Evolutionary conservation across 2,113 vertebrate species (phyloP), one percentile per base, ranked within the genome.

Genomic region (Oenanthe melanoleuca): DNA sequence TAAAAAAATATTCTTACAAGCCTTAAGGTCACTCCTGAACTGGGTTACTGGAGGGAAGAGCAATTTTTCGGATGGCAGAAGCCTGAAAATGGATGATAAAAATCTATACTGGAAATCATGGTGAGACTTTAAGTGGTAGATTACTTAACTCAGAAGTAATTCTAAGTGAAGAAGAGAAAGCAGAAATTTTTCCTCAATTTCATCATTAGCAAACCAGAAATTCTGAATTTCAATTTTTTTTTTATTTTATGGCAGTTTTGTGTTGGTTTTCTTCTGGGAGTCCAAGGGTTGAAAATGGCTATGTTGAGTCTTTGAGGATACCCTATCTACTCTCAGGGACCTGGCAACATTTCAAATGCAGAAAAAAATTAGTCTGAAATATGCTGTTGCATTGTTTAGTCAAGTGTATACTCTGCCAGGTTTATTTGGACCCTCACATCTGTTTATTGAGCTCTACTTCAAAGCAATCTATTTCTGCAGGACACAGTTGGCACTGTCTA

Each of bases 381-480:
- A 29, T 49, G 26, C 52, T 86, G 59, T 73, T 84, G 18, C 37
- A 80, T 73, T 94, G 72, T 95, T 97, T 69, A 82, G 63, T 91
- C 88, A 91, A 92, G 40, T 45, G 34, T 88, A 67, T 75, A 55
- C 80, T 88, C 86, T 91, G 34, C 47, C 79, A 86, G 63, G 61
- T 85, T 96, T 95, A 80, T 95, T 95, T 87, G 60, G 60, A 93
- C 61, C 37, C 40, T 79, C 10, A 7, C 86, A 86, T 95, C 65
- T 91, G 47, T 86, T 83, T 95, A 53, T 61, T 93, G 80, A 92
- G 80, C 91, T 75, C 26, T 83, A 67, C 73, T 96, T 96, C 71
- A 96, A 92, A 94, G 84, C 69, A 55, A 77, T 88, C 65, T 86
- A 85, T 93, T 96, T 95, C 89, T 94, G 86, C 88, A 91, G 67